Base-by-base conservation (phyloP, 1,140 invertebrate genomes). In the Panulirus ornatus region DNA sequence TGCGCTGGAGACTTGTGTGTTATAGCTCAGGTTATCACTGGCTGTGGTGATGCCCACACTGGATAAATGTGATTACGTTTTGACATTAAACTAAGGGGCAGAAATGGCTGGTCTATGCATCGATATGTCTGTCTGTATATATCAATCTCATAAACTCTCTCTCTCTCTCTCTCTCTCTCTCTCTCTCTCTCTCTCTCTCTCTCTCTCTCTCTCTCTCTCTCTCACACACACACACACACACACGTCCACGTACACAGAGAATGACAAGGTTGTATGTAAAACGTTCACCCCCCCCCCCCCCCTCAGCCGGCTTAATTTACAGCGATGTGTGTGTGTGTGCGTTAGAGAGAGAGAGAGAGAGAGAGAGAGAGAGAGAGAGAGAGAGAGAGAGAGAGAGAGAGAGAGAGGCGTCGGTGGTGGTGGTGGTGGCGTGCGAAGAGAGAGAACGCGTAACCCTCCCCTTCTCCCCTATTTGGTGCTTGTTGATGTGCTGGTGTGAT, bases 361-460 rank as follows among this genome's bases (percentile, higher is more conserved):
- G 51, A 54, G 44, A 82, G 47, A 58, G 54, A 54, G 51, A 34
- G 27, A 58, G 51, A 58, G 47, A 82, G 30, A 36, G 51, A 34
- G 47, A 83, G 81, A 42, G 58, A 66, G 44, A 83, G 81, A 66
- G 63, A 70, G 54, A 70, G 58, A 42, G 30, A 40, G 63, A 83
- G 81, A 83, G 81, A 38, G 27, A 38, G n/a, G 19, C 19, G 11
- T 14, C 19, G n/a, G n/a, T n/a, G n/a, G n/a, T n/a, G n/a, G n/a
- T n/a, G n/a, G n/a, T n/a, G n/a, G n/a, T n/a, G n/a, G n/a, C n/a
- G n/a, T n/a, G n/a, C n/a, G n/a, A n/a, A n/a, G n/a, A n/a, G n/a
- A n/a, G 22, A 5, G 30, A 22, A 66, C 6, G 5, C 3, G 3
- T 19, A n/a, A 30, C 30, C 5, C 3, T 5, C 5, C 63, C 30